Percentiles rank a stretch among this genome's conserved stretches.
Conservation (phyloP, 2,888 invertebrate genomes). For the Orthonychiurus folsomi region DNA sequence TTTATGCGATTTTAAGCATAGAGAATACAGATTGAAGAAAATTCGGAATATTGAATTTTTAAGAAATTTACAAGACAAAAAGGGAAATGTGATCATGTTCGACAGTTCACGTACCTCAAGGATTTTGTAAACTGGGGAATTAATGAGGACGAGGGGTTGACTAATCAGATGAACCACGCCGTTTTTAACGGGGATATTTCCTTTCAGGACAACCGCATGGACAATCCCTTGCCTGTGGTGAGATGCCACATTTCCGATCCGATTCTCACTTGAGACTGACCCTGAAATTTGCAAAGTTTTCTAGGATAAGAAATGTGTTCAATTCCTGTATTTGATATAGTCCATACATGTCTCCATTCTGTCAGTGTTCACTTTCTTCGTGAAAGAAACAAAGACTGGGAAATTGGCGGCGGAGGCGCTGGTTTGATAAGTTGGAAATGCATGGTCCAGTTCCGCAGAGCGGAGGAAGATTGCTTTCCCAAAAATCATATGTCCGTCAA, state of each 20-base stretch:
- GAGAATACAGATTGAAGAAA: neutral
- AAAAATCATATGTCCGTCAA: constrained; percentile 83
- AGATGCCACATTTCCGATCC: constrained; percentile 56
- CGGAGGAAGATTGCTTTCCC: constrained; percentile 72
- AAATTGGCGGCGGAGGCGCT: constrained; percentile 33
- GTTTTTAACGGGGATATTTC: constrained; percentile 84
- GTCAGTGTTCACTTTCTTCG: constrained; percentile 9
- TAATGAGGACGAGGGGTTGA: constrained; percentile 81
- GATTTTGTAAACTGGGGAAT: constrained; percentile 75
- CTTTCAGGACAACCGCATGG: constrained; percentile 73
- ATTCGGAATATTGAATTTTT: too few relatives aligned
- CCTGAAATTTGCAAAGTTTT: constrained; percentile 49
- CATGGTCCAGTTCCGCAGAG: constrained; percentile 66
- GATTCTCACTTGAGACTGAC: constrained; percentile 76
- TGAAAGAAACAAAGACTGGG: constrained; percentile 33
- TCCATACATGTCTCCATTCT: constrained; percentile 9
- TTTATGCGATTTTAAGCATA: neutral
- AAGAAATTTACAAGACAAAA: too few relatives aligned
- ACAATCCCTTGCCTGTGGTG: constrained; percentile 75
- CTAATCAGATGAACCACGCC: constrained; percentile 89
- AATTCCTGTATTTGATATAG: neutral
- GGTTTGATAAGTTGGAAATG: constrained; percentile 68
- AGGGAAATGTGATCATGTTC: too few relatives aligned
- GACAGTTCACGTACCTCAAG: too few relatives aligned
- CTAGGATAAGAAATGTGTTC: neutral